Evolutionary conservation across 1,140 invertebrate genomes (phyloP), one percentile per base, ranked within the genome.

Genomic region (Heliothis subflexa): DNA sequence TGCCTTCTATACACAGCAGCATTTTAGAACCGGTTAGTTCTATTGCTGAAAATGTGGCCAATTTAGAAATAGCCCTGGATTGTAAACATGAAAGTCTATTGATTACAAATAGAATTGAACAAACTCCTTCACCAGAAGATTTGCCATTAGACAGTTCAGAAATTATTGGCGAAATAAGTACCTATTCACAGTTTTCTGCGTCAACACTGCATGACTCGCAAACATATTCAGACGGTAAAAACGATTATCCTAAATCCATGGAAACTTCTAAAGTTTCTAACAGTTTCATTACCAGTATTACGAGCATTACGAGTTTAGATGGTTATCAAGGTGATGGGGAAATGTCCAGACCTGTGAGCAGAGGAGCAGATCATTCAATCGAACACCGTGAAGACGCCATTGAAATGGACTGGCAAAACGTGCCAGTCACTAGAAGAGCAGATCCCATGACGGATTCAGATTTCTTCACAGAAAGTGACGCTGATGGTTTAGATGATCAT

Each of bases 401-500:
- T 64, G 94, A 95, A 87, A 94, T 95, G 90, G 93, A 95, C 75
- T 95, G 94, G 94, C 94, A 95, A 83, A 95, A 95, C 87, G 93
- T 95, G 50, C 94, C 94, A 0, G 94, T 95, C 12, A 87, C 94
- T 76, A 86, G 96, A 83, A 95, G 96, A 47, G 96, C 96, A 76
- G 97, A 98, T 93, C 97, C 97, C 1, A 98, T 98, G 97, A 98
- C 97, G 0, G 97, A 98, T 92, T 98, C 97, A 0, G 97, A 98
- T 89, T 98, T 98, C 89, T 98, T 98, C 86, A 98, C 97, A 7
- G 97, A 98, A 94, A 97, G 97, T 84, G 97, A 98, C 93, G 97
- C 97, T 0, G 97, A 98, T 89, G 96, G 96, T 1, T 96, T 97
- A 89, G 97, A 98, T 78, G 97, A 98, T 25, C 95, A 97, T 90